Percentiles rank a stretch among this genome's conserved stretches.
phyloP scores from a whole-genome alignment of 2,888 invertebrate genomes.

The Drosophila prostipennis region DNA sequence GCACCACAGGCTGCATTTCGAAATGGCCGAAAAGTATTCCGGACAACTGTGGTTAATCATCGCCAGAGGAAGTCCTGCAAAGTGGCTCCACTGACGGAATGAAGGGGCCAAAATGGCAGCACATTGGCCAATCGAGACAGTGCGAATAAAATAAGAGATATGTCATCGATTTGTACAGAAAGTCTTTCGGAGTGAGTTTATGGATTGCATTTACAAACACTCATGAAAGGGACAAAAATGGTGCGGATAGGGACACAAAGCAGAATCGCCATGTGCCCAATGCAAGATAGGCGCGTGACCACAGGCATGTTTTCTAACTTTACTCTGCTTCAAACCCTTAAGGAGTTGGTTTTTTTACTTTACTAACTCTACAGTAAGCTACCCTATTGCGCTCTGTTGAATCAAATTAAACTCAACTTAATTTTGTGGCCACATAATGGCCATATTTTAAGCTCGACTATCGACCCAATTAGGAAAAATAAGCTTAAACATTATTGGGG shows the following conservation, averaged over 20 bases:
- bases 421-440: background rate
- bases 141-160: background rate
- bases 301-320: too few species aligned
- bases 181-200: too few species aligned
- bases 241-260: too few species aligned
- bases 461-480: constrained; percentile 21
- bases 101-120: background rate
- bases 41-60: constrained; percentile 18
- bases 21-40: constrained; percentile 15
- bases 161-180: background rate
- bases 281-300: too few species aligned
- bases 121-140: background rate
- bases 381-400: too few species aligned
- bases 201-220: too few species aligned
- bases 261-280: too few species aligned
- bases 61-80: background rate
- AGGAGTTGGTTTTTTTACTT: too few species aligned
- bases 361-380: too few species aligned
- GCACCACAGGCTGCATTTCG: background rate
- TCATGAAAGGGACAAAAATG: too few species aligned
- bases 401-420: background rate
- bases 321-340: too few species aligned
- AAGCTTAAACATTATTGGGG: constrained; percentile 15
- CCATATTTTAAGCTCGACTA: constrained; percentile 3
- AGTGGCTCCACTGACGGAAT: background rate